These are phyloP conservation scores for Peromyscus aztecus DNA, from an alignment of 2,797 vertebrate genomes.

Conservation along the genomic window DNA sequence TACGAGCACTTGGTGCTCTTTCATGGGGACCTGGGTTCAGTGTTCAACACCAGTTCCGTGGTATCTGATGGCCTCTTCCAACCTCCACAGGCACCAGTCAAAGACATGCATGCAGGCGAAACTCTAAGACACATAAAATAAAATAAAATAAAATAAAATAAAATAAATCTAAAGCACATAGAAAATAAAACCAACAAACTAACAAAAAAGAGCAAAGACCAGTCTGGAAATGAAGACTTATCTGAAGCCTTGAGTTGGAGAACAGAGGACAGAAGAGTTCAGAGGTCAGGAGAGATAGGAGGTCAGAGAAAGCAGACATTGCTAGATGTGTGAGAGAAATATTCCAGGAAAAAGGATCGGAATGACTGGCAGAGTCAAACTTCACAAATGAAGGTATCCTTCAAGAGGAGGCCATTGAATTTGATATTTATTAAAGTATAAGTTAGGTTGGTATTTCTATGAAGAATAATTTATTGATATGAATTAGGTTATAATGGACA, in stretches of 20 bases:
- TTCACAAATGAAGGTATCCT: background rate
- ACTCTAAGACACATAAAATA: background rate
- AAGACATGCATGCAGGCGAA: background rate
- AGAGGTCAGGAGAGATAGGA: background rate
- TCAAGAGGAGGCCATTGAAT: background rate
- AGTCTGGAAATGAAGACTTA: background rate
- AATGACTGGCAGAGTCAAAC: background rate
- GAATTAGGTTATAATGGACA: background rate
- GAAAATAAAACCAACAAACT: background rate
- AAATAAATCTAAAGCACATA: too few relatives aligned
- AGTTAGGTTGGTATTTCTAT: background rate
- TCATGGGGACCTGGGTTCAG: background rate
- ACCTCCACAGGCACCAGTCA: too few relatives aligned
- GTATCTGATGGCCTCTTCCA: background rate
- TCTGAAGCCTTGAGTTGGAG: background rate
- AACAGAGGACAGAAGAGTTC: background rate
- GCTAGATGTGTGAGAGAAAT: background rate
- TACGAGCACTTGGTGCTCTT: background rate
- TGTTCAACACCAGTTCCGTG: too few relatives aligned
- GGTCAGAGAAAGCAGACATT: background rate
- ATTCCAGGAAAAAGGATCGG: background rate
- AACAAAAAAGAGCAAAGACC: background rate
- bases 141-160: background rate
- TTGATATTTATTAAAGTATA: slow-evolving; percentile 8
- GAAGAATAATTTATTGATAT: background rate